These are phyloP conservation scores for Salvelinus namaycush DNA, from an alignment of 2,113 vertebrate species.

Conservation along the genomic window DNA sequence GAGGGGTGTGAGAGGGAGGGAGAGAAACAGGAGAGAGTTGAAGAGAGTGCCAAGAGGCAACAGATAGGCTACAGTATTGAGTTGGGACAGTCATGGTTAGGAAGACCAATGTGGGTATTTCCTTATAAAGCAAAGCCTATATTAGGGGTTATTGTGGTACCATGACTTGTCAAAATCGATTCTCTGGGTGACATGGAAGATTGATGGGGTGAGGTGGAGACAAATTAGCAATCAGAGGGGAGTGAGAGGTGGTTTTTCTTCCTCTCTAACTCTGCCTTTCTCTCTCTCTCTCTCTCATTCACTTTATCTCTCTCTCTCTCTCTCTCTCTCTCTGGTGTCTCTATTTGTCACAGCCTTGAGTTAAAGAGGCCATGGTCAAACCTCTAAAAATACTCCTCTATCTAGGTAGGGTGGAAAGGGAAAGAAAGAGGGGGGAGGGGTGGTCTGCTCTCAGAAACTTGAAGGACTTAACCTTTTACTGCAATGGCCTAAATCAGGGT, in stretches of 20 bases:
- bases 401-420: background rate
- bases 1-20: constrained; percentile 19
- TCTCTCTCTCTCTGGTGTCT: background rate
- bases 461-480: too few species aligned
- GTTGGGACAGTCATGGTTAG: too few species aligned
- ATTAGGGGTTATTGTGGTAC: background rate
- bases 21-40: background rate
- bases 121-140: background rate
- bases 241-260: background rate
- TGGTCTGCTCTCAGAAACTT: background rate
- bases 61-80: too few species aligned
- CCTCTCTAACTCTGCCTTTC: background rate
- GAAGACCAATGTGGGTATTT: background rate
- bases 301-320: background rate
- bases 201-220: background rate
- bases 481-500: too few species aligned
- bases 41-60: background rate
- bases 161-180: background rate
- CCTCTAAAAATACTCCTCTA: constrained; percentile 36
- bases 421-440: background rate
- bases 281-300: background rate
- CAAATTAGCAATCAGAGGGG: background rate
- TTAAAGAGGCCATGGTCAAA: constrained; percentile 38
- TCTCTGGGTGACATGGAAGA: background rate
- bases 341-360: constrained; percentile 5